Base-by-base conservation (phyloP, 2,888 invertebrate species). In the Callosobruchus maculatus region DNA sequence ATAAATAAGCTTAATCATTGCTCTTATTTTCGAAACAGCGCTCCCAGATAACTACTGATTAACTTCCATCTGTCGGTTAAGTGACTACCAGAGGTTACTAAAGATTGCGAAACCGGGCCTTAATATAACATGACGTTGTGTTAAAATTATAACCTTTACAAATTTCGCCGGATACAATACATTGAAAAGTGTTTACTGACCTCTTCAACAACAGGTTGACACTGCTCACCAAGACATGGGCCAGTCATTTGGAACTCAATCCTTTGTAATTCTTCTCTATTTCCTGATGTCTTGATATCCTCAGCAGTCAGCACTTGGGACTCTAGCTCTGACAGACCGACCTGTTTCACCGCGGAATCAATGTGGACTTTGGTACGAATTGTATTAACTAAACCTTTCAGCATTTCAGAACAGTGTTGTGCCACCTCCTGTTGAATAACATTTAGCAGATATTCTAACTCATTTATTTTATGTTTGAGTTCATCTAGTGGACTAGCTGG, bases 231-330 rank as follows among this genome's bases (percentile, higher is more conserved):
- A 49, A 78, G 72, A 22, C 74, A 70, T 67, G 78, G 77, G 74
- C 78, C 75, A 68, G 77, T 31, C 26, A 68, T 71, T 20, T 73
- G 76, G 75, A 82, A 82, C 74, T 82, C 82, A 13, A 83, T 71
- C 22, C 76, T 68, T 70, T 81, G 80, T 7, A 81, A 73, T 26
- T 74, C 73, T 20, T 72, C 74, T 22, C 71, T 75, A 70, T 77
- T 49, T 13, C 49, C 5, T 49, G 49, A 49, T 49, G 49, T 49
- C 13, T 13, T 49, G 18, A 49, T 49, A 13, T 49, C 73, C 18
- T 75, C 72, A 20, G 70, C 20, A 5, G 70, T 70, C 21, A 21
- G 70, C 70, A 70, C 70, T 3, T 26, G 22, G 3, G 26, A 21
- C 21, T 70, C 70, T 21, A 22, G 21, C 3, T 70, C 26, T 3